These are phyloP conservation scores for Bugulina stolonifera DNA, from an alignment of 2,888 invertebrate species.

Conservation along the genomic window DNA sequence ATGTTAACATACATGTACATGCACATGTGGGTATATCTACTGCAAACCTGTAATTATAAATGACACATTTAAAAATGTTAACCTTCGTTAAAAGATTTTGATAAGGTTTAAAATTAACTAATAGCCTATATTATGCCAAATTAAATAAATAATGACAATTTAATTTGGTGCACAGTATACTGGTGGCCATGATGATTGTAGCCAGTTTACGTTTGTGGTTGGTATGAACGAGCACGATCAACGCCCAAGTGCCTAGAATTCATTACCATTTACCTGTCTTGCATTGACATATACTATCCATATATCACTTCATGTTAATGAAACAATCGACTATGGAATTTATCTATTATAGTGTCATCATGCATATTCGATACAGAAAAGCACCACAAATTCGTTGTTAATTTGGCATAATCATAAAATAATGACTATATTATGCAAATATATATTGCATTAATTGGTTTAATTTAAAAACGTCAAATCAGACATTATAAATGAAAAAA, in stretches of 20 bases:
- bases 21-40: no score
- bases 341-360: conserved; percentile 25
- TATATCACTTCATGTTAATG: conserved; percentile 13
- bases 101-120: no score
- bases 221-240: background rate
- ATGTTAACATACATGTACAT: no score
- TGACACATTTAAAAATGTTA: no score
- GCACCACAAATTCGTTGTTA: conserved; percentile 22
- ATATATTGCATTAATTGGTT: conserved; percentile 3
- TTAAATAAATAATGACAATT: conserved; percentile 2
- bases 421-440: conserved; percentile 20
- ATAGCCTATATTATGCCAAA: no score
- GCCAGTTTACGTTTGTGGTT: no score
- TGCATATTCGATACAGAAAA: background rate
- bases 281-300: conserved; percentile 3
- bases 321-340: conserved; percentile 22
- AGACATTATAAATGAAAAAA: background rate
- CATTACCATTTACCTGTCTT: background rate
- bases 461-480: conserved; percentile 16
- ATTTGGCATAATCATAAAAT: conserved; percentile 23
- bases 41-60: no score
- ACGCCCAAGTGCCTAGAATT: background rate
- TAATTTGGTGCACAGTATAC: conserved; percentile 19
- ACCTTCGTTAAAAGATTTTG: no score
- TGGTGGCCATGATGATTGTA: background rate